Evolutionary conservation across 1,140 invertebrate genomes (phyloP).

Genomic region (Cotesia typhae): DNA sequence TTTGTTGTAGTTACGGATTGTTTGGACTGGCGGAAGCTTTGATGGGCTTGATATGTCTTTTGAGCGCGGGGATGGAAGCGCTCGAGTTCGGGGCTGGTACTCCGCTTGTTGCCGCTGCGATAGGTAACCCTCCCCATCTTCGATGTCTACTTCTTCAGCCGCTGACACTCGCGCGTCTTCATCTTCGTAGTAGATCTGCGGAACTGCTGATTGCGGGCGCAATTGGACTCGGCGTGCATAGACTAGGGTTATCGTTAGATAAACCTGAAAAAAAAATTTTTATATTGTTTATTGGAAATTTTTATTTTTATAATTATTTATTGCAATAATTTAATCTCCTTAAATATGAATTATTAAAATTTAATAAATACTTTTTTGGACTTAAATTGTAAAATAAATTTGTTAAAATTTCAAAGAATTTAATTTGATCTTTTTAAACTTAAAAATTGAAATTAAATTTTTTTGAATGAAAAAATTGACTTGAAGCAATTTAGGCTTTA

Average conservation of each 20-base stretch:
- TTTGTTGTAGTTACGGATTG: conserved; percentile 82
- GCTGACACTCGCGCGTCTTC: conserved; percentile 46
- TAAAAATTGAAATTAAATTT: too few relatives aligned
- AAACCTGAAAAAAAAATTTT: neutral
- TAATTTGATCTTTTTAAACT: too few relatives aligned
- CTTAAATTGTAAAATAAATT: too few relatives aligned
- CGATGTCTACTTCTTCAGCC: conserved; percentile 33
- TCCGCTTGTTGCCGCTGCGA: conserved; percentile 32
- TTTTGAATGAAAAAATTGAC: too few relatives aligned
- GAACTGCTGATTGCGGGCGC: conserved; percentile 53
- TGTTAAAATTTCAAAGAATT: too few relatives aligned
- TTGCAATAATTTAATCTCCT: too few relatives aligned
- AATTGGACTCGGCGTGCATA: conserved; percentile 56
- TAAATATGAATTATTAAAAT: too few relatives aligned
- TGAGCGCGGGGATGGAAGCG: conserved; percentile 59
- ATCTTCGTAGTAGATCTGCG: conserved; percentile 60
- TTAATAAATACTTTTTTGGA: too few relatives aligned
- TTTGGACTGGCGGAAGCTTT: conserved; percentile 78
- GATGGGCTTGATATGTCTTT: conserved; percentile 67
- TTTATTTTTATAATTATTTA: too few relatives aligned
- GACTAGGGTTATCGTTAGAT: conserved; percentile 43
- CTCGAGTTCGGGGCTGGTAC: conserved; percentile 48
- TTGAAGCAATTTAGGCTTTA: too few relatives aligned
- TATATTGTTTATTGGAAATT: too few relatives aligned
- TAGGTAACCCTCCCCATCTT: conserved; percentile 52